Evolutionary conservation across 2,888 invertebrate species (phyloP).

Genomic region (Clepsis dumicolana): DNA sequence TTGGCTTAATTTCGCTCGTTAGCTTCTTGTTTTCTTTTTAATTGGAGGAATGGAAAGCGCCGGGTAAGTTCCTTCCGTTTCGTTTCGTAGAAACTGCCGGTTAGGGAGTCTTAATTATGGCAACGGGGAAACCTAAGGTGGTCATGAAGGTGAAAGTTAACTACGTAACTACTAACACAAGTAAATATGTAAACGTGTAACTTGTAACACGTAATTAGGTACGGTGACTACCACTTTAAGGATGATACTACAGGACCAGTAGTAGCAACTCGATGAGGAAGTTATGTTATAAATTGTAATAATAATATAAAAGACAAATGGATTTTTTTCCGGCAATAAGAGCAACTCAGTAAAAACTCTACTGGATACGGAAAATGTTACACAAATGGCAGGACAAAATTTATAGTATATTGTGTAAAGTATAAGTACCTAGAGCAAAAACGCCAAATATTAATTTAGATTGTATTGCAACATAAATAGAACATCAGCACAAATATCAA

Average conservation of each 20-base stretch:
- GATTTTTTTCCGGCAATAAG: neutral
- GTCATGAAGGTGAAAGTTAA: conserved; percentile 69
- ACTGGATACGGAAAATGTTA: neutral
- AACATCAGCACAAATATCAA: neutral
- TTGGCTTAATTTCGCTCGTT: conserved; percentile 49
- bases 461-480: neutral
- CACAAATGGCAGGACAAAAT: neutral
- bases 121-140: conserved; percentile 49
- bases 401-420: neutral
- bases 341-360: neutral
- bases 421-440: neutral
- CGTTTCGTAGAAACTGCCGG: conserved; percentile 49
- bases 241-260: neutral
- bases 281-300: neutral
- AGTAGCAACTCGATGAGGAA: neutral
- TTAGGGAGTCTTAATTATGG: conserved; percentile 58
- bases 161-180: conserved; percentile 59
- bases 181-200: conserved; percentile 53
- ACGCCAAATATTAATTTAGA: neutral
- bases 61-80: conserved; percentile 55
- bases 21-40: conserved; percentile 45
- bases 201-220: conserved; percentile 45
- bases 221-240: neutral
- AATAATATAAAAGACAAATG: neutral
- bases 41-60: conserved; percentile 53